A percentile compares a stretch with the other conserved stretches of the same genome.
phyloP scores from a whole-genome alignment of 1,140 invertebrate species.

The Calliopsis andreniformis region DNA sequence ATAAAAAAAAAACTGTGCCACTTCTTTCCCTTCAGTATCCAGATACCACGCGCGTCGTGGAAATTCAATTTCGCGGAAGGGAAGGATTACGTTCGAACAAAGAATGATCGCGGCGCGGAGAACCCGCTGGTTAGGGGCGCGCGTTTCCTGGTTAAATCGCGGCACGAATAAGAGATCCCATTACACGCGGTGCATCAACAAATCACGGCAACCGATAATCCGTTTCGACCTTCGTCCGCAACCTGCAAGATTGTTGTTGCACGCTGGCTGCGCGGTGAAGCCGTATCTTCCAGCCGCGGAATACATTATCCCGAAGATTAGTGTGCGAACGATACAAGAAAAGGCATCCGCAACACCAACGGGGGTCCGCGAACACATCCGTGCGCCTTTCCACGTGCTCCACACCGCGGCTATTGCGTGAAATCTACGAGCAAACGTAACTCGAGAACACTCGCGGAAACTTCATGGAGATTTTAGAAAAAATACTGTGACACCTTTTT shows the following conservation, averaged over 20 bases:
- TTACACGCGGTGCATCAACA: conserved; percentile 56
- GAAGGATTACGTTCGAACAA: background rate
- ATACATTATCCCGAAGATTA: conserved; percentile 73
- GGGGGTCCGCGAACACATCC: conserved; percentile 45
- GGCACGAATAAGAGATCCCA: conserved; percentile 62
- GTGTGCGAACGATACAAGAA: conserved; percentile 71
- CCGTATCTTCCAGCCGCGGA: conserved; percentile 62
- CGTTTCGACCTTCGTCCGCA: conserved; percentile 67
- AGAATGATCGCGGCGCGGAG: background rate
- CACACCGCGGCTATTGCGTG: background rate
- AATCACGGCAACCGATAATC: conserved; percentile 67
- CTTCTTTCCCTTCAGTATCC: too few species aligned
- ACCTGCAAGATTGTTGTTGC: conserved; percentile 57
- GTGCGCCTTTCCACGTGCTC: background rate
- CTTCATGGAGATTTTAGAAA: background rate
- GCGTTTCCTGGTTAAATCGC: conserved; percentile 55
- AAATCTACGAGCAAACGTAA: conserved; percentile 11
- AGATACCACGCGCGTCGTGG: background rate
- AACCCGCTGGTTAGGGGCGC: conserved; percentile 11
- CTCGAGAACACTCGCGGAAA: background rate
- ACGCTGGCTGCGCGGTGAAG: conserved; percentile 43
- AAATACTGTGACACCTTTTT: too few species aligned
- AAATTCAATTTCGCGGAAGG: conserved; percentile 33
- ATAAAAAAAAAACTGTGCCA: too few species aligned
- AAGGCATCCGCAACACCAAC: conserved; percentile 53